Conservation (phyloP, 2,113 vertebrate species). For the Alethe castanea region DNA sequence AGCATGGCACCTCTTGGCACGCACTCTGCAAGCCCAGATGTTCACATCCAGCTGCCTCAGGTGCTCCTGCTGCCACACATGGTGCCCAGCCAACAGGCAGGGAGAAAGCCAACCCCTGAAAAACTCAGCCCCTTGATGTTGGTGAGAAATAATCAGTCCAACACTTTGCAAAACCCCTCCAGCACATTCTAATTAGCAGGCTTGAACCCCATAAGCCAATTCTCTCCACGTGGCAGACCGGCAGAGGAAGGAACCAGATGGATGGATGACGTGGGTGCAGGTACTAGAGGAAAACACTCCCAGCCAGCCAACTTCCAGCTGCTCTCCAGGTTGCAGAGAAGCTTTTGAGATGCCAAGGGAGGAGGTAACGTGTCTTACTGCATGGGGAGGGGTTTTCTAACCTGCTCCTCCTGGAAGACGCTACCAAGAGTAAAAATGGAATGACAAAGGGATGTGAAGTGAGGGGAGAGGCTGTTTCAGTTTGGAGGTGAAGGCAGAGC, state of each 20-base stretch:
- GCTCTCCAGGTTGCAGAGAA: background rate
- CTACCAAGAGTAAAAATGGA: background rate
- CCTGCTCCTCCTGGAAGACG: background rate
- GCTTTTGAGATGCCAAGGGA: background rate
- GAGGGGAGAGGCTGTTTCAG: background rate
- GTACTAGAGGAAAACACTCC: background rate
- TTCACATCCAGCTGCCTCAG: background rate
- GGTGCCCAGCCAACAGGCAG: background rate
- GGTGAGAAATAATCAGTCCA: background rate
- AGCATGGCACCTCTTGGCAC: background rate
- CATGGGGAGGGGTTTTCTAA: background rate
- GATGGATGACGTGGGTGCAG: background rate
- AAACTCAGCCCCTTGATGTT: background rate
- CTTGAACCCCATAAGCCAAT: background rate
- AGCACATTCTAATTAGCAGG: background rate
- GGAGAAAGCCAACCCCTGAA: background rate
- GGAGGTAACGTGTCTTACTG: background rate
- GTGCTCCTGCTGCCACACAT: background rate
- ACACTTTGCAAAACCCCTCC: background rate
- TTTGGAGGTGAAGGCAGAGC: background rate
- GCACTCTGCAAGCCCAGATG: background rate
- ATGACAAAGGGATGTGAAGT: background rate
- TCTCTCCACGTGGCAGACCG: background rate
- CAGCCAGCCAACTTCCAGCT: background rate
- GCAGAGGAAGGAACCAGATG: background rate